phyloP scores from a whole-genome alignment of 2,888 invertebrate species.

The Stomorhina lunata region DNA sequence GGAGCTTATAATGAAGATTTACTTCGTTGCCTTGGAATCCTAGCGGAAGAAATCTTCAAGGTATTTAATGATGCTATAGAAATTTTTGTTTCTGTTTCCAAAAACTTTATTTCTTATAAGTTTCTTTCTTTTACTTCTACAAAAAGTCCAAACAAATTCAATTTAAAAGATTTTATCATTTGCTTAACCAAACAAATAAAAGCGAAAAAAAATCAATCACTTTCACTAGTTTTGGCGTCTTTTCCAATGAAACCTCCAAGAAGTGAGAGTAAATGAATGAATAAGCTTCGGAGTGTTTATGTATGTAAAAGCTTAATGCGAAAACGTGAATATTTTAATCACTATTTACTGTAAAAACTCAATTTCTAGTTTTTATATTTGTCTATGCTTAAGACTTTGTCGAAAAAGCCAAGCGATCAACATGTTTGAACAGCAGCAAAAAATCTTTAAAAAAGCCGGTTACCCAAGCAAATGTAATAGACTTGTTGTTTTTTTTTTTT shows the following conservation, averaged over 20 bases:
- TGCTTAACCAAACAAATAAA: slow-evolving; percentile 25
- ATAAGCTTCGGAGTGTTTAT: too few species aligned
- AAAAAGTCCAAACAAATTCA: background rate
- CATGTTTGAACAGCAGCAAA: slow-evolving; percentile 1
- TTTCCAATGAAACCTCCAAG: background rate
- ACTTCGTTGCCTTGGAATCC: too few species aligned
- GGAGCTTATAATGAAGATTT: too few species aligned
- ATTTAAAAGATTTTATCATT: slow-evolving; percentile 4
- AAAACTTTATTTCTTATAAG: background rate
- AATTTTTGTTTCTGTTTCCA: slow-evolving; percentile 1
- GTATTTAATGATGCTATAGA: too few species aligned
- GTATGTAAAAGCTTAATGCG: slow-evolving; percentile 14
- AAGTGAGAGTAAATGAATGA: slow-evolving; percentile 39
- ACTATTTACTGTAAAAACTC: slow-evolving; percentile 29
- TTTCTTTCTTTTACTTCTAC: background rate
- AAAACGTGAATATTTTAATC: slow-evolving; percentile 49
- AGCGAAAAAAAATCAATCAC: slow-evolving; percentile 47
- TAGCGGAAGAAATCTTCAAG: background rate
- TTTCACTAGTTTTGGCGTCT: slow-evolving; percentile 48
- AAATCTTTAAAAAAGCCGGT: slow-evolving; percentile 43
- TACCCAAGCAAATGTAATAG: slow-evolving; percentile 34
- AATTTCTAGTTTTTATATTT: background rate
- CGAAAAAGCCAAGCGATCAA: slow-evolving; percentile 33
- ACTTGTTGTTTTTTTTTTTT: background rate
- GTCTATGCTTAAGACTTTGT: background rate